Evolutionary conservation across 2,888 invertebrate species (phyloP).

Genomic region (Dascillus cervinus): DNA sequence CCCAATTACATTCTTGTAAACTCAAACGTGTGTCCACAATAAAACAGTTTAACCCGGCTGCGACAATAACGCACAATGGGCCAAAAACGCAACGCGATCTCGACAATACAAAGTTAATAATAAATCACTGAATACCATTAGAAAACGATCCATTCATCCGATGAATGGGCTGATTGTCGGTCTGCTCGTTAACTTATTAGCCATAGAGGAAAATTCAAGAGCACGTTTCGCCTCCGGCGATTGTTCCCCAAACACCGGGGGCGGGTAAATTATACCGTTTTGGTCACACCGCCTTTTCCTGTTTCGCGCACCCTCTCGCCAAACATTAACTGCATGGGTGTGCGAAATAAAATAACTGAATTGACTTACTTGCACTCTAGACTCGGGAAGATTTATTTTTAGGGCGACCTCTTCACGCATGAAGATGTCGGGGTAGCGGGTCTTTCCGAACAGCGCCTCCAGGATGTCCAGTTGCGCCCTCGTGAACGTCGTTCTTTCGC

Average conservation of each 20-base stretch:
- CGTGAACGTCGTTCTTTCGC: conserved; percentile 97
- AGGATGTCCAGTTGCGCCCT: conserved; percentile 91
- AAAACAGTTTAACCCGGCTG: conserved; percentile 23
- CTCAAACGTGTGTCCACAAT: conserved; percentile 36
- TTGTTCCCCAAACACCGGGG: conserved; percentile 28
- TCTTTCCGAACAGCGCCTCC: conserved; percentile 90
- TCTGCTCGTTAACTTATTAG: conserved; percentile 34
- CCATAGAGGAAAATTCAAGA: conserved; percentile 29
- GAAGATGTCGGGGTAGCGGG: conserved; percentile 97
- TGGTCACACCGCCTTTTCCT: conserved; percentile 13
- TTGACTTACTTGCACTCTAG: conserved; percentile 84
- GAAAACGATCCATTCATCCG: conserved; percentile 33
- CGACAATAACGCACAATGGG: conserved; percentile 14
- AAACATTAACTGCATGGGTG: neutral
- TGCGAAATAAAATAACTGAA: neutral
- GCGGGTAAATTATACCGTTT: conserved; percentile 25
- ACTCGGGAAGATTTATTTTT: conserved; percentile 95
- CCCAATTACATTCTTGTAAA: too few relatives aligned
- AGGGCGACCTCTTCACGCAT: conserved; percentile 98
- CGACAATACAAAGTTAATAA: conserved; percentile 31
- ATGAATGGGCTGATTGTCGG: conserved; percentile 21
- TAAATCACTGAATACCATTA: conserved; percentile 36
- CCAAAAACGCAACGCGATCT: conserved; percentile 19
- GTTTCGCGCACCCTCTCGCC: neutral
- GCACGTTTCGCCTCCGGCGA: conserved; percentile 36